Conservation (phyloP, 1,140 invertebrate genomes). For the Augochlora pura region DNA sequence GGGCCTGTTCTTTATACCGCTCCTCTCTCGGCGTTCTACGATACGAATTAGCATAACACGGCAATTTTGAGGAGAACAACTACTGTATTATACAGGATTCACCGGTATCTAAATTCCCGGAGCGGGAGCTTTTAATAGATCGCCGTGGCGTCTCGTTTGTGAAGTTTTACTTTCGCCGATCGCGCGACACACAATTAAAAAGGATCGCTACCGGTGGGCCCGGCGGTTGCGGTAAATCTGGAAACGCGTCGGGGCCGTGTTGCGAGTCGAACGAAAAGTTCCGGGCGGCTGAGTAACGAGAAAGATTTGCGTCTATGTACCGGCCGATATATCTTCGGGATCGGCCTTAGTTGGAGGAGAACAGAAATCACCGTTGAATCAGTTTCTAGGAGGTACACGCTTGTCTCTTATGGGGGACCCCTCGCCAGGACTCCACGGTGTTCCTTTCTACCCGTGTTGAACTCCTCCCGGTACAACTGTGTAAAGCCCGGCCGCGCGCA, state of each 20-base stretch:
- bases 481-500: neutral
- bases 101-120: no score
- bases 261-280: neutral
- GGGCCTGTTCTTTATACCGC: no score
- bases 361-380: slow-evolving; percentile 51
- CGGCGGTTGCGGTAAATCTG: neutral
- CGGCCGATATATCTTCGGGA: slow-evolving; percentile 48
- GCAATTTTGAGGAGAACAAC: no score
- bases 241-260: neutral
- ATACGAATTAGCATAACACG: no score
- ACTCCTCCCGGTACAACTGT: neutral
- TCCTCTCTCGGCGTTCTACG: no score
- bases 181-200: no score
- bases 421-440: slow-evolving; percentile 28
- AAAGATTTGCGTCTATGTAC: slow-evolving; percentile 50
- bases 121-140: no score
- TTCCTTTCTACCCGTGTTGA: slow-evolving; percentile 16
- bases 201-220: no score
- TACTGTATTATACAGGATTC: no score
- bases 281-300: neutral
- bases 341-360: slow-evolving; percentile 41
- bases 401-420: slow-evolving; percentile 33
- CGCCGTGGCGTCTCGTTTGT: neutral
- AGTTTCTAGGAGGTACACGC: slow-evolving; percentile 51
- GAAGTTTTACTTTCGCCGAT: neutral